These are phyloP conservation scores for Catocala fraxini DNA, from an alignment of 2,888 invertebrate species.

Conservation along the genomic window DNA sequence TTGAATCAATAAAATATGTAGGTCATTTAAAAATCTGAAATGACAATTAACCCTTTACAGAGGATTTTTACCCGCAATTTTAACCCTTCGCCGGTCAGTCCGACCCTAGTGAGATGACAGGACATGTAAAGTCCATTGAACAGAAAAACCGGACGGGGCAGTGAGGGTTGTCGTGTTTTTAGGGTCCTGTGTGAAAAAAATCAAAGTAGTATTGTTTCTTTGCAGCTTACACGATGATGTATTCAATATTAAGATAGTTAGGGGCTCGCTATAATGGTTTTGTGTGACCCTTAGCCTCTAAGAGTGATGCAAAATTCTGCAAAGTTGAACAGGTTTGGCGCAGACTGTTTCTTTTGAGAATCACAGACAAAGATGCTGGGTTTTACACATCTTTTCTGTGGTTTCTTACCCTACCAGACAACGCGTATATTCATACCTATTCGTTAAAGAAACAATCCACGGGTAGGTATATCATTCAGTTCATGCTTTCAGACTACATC, in stretches of 20 bases:
- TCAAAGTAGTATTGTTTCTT: slow-evolving; percentile 7
- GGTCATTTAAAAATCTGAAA: slow-evolving; percentile 48
- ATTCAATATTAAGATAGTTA: neutral
- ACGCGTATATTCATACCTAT: too few species aligned
- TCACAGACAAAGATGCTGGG: too few species aligned
- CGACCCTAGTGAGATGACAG: slow-evolving; percentile 64
- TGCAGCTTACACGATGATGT: neutral
- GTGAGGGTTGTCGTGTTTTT: slow-evolving; percentile 33
- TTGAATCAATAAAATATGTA: slow-evolving; percentile 40
- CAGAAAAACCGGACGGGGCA: slow-evolving; percentile 62
- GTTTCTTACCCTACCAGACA: too few species aligned
- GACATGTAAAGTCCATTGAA: slow-evolving; percentile 77
- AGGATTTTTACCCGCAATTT: slow-evolving; percentile 59
- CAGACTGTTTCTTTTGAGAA: too few species aligned
- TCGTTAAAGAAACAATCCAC: too few species aligned
- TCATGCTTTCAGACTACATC: too few species aligned
- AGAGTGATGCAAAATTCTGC: too few species aligned
- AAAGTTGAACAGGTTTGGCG: too few species aligned
- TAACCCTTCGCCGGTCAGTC: slow-evolving; percentile 61
- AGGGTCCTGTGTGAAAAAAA: slow-evolving; percentile 24
- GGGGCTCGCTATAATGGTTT: neutral
- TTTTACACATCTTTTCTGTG: too few species aligned
- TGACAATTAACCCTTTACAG: slow-evolving; percentile 58
- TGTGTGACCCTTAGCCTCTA: neutral
- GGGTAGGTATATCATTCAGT: too few species aligned